Evolutionary conservation across 2,888 invertebrate species (phyloP).

Genomic region (Habrosyne pyritoides): DNA sequence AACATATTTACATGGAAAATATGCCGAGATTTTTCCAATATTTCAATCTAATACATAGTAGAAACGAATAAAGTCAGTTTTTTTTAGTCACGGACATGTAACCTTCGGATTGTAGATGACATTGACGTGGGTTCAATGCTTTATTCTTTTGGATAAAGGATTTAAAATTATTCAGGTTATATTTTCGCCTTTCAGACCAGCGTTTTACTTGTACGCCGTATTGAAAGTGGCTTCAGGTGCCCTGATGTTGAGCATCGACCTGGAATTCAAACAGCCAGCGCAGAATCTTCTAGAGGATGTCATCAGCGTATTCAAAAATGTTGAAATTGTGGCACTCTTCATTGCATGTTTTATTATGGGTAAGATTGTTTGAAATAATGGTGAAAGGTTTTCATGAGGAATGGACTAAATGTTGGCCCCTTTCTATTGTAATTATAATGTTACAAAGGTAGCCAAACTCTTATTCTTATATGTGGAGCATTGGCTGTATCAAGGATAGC

Average conservation of each 20-base stretch:
- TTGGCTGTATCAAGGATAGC: no score
- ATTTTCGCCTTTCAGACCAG: slow-evolving; percentile 82
- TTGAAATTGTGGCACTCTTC: slow-evolving; percentile 89
- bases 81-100: no score
- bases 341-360: slow-evolving; percentile 89
- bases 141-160: not conserved
- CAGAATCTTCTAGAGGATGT: slow-evolving; percentile 88
- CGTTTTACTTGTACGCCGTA: slow-evolving; percentile 89
- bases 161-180: not conserved
- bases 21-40: not conserved
- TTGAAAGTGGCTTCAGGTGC: slow-evolving; percentile 87
- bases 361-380: slow-evolving; percentile 52
- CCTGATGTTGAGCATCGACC: slow-evolving; percentile 88
- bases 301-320: slow-evolving; percentile 85
- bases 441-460: no score
- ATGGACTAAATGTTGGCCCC: no score
- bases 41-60: slow-evolving; percentile 12
- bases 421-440: no score
- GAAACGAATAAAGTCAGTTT: slow-evolving; percentile 1
- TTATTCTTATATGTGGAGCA: no score
- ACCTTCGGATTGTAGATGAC: no score
- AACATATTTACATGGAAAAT: no score
- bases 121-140: not conserved
- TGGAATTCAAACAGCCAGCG: slow-evolving; percentile 90
- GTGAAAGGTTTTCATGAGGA: no score